A percentile compares a stretch with the other conserved stretches of the same genome.
Conservation (phyloP, 2,888 invertebrate genomes). For the Tuberolachnus salignus region DNA sequence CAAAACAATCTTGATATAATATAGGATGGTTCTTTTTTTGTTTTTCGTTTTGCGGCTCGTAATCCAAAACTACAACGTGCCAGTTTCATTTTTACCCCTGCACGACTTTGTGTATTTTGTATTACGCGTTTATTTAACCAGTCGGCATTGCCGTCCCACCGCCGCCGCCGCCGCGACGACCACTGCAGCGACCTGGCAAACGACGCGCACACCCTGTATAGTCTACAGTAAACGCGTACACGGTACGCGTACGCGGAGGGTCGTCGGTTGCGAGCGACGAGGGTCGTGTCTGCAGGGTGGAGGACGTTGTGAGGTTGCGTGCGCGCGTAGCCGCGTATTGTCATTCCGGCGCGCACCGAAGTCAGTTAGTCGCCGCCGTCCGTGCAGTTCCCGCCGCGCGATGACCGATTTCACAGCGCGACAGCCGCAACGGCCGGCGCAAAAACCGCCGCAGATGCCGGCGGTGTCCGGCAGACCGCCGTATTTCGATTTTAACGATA, state of each 20-base stretch:
- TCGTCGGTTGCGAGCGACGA: constrained; percentile 10
- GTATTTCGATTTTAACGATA: constrained; percentile 54
- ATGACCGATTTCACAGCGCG: constrained; percentile 43
- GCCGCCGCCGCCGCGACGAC: background rate
- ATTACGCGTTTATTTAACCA: no score
- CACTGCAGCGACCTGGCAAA: background rate
- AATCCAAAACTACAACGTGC: no score
- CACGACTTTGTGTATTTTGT: no score
- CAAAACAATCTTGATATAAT: no score
- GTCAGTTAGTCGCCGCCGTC: constrained; percentile 41
- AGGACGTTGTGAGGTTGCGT: background rate
- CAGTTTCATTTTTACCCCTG: no score
- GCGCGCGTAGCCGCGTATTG: constrained; percentile 2
- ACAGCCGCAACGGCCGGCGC: constrained; percentile 1
- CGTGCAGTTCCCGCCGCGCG: constrained; percentile 19
- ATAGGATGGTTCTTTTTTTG: no score
- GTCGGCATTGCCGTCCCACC: background rate
- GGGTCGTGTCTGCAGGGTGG: background rate
- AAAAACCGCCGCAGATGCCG: background rate
- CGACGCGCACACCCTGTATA: constrained; percentile 16
- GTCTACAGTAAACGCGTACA: no score
- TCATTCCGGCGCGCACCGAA: background rate
- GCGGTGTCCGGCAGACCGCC: background rate
- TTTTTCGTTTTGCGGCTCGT: no score
- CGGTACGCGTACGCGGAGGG: background rate